Base-by-base conservation (phyloP, 2,888 invertebrate genomes). In the Prenolepis imparis region DNA sequence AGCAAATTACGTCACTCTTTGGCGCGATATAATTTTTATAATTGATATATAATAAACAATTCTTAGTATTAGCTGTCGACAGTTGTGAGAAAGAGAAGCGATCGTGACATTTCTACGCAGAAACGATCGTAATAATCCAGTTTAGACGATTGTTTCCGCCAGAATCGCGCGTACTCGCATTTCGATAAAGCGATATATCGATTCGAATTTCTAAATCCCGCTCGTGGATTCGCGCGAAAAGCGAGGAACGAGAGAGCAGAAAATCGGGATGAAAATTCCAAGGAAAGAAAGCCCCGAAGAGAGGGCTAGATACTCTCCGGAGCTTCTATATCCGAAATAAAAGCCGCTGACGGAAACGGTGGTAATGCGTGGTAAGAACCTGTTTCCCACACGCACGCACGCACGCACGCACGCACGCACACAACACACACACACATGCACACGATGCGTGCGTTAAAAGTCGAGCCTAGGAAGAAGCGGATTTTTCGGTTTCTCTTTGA, bases 371-470 rank as follows among this genome's bases (percentile, higher is more conserved):
- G 66, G 87, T 52, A 90, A 90, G 88, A 90, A 90, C 90, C 90
- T 90, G 90, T 90, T 90, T 90, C 90, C 90, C 89, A 90, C 89
- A 88, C 89, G 89, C 89, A 85, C 72, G 59, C 90, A 90, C 90
- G 80, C 88, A 88, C 86, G 8, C 52, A n/a, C n/a, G 8, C 52
- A 52, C n/a, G 6, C 48, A 18, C 48, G 18, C 48, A 18, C 18
- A 1, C 48, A 18, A 28, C 52, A 3, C 12, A 15, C 44, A 12
- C 15, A 44, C 89, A 88, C 88, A 86, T 55, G 55, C 90, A 90
- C 90, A 81, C 87, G 89, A 84, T 87, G 84, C 90, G 52, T 89
- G 78, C 87, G 84, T 68, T 28, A 28, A 88, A 88, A 88, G 83
- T 82, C 88, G 88, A 87, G 85, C 85, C 89, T 86, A 87, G 88